Evolutionary conservation across 37 sponge, comb jelly and placozoan species (phyloP).

Genomic region (Ephydatia muelleri): DNA sequence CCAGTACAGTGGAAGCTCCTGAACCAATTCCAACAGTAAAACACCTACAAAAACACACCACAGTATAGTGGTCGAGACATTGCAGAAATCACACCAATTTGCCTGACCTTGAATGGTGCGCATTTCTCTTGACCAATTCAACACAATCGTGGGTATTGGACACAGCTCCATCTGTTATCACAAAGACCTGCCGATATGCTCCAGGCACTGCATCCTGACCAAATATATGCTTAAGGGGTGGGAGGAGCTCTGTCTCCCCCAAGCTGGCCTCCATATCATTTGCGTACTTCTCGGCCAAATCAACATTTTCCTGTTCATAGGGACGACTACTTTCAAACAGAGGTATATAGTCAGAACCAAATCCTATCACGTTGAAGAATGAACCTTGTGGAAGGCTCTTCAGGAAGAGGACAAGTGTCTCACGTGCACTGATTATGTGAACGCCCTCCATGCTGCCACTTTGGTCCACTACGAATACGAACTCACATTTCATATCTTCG

Average conservation of each 20-base stretch:
- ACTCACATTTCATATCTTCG: constrained; percentile 57
- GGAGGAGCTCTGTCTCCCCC: constrained; percentile 71
- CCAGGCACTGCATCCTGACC: constrained; percentile 1
- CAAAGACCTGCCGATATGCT: constrained; percentile 58
- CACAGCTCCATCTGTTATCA: no score
- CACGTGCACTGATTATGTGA: constrained; percentile 57
- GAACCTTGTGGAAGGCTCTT: constrained; percentile 20
- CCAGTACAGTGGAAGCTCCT: constrained; percentile 82
- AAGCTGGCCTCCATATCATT: constrained; percentile 48
- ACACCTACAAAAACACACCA: background rate
- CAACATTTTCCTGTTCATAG: constrained; percentile 42
- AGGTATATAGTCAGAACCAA: constrained; percentile 52
- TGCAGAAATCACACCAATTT: no score
- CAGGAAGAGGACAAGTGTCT: constrained; percentile 73
- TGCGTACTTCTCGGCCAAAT: constrained; percentile 44
- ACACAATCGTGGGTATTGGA: no score
- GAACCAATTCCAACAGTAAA: constrained; percentile 80
- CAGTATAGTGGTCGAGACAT: no score
- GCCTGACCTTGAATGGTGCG: no score
- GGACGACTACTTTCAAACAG: constrained; percentile 24
- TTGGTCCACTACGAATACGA: constrained; percentile 67
- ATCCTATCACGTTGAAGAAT: constrained; percentile 77
- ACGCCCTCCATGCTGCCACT: constrained; percentile 80
- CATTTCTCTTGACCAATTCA: no score
- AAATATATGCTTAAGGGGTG: constrained; percentile 67